Conservation (phyloP, 1,140 invertebrate species). For the Antheraea mylitta region DNA sequence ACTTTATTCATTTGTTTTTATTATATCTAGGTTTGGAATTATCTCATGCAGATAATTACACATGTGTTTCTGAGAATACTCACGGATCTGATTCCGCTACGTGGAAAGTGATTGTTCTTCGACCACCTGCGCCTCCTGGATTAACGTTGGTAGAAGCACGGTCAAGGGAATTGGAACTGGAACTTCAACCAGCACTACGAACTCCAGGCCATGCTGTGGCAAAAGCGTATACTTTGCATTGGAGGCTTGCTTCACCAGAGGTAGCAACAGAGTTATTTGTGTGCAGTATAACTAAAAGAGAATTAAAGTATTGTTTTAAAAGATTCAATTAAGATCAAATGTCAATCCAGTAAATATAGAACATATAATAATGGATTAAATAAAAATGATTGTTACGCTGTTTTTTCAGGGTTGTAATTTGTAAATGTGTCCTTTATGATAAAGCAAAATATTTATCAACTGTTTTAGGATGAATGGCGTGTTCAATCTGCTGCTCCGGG, state of each 20-base stretch:
- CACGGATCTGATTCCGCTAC: constrained; percentile 91
- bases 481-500: constrained; percentile 58
- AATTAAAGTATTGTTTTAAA: too few relatives aligned
- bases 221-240: constrained; percentile 62
- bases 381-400: too few relatives aligned
- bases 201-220: constrained; percentile 62
- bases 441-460: neutral
- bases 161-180: constrained; percentile 82
- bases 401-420: too few relatives aligned
- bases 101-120: constrained; percentile 88
- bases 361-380: too few relatives aligned
- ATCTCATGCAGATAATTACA: constrained; percentile 89
- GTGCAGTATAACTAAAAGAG: too few relatives aligned
- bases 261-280: constrained; percentile 41
- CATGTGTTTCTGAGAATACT: constrained; percentile 91
- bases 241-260: constrained; percentile 65
- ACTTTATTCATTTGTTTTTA: neutral
- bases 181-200: constrained; percentile 80
- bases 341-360: too few relatives aligned
- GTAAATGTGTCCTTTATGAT: too few relatives aligned
- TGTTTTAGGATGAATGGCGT: constrained; percentile 62
- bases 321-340: too few relatives aligned
- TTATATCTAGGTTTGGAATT: constrained; percentile 70
- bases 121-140: constrained; percentile 84
- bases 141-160: constrained; percentile 81